These are phyloP conservation scores for Leptinotarsa peninsularis DNA, from an alignment of 2,888 invertebrate species.

Conservation along the genomic window DNA sequence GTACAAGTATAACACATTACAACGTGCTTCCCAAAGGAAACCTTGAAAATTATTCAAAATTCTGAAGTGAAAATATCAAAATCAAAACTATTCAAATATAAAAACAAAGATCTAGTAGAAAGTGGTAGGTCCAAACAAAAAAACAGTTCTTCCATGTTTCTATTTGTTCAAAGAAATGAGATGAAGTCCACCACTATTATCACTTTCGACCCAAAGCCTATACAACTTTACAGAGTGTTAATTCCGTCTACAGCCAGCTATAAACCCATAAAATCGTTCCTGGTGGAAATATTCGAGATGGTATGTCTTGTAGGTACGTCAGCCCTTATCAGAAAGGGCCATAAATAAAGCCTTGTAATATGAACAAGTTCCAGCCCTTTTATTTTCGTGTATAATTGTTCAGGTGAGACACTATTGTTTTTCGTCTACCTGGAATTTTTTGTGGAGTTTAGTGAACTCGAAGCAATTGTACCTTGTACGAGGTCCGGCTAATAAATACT, in stretches of 20 bases:
- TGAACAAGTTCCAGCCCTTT: constrained; percentile 33
- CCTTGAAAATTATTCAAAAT: too few relatives aligned
- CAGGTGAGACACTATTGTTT: constrained; percentile 28
- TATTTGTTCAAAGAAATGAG: neutral
- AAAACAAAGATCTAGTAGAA: neutral
- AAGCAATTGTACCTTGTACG: too few relatives aligned
- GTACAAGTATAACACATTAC: too few relatives aligned
- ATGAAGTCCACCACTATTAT: neutral
- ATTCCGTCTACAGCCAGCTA: neutral
- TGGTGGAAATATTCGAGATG: neutral
- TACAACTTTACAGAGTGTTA: neutral
- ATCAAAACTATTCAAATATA: neutral
- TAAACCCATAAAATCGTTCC: neutral
- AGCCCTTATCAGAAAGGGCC: neutral
- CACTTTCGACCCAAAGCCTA: neutral
- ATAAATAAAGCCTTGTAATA: neutral
- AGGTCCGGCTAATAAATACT: too few relatives aligned
- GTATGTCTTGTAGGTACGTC: neutral
- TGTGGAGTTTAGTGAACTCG: too few relatives aligned
- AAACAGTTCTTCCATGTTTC: neutral
- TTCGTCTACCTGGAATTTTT: constrained; percentile 28
- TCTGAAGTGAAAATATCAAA: too few relatives aligned
- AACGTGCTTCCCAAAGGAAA: too few relatives aligned
- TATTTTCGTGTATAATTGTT: constrained; percentile 34
- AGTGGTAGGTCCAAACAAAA: neutral